Evolutionary conservation across 2,888 invertebrate species (phyloP).

Genomic region (Philopedon plagiatum): DNA sequence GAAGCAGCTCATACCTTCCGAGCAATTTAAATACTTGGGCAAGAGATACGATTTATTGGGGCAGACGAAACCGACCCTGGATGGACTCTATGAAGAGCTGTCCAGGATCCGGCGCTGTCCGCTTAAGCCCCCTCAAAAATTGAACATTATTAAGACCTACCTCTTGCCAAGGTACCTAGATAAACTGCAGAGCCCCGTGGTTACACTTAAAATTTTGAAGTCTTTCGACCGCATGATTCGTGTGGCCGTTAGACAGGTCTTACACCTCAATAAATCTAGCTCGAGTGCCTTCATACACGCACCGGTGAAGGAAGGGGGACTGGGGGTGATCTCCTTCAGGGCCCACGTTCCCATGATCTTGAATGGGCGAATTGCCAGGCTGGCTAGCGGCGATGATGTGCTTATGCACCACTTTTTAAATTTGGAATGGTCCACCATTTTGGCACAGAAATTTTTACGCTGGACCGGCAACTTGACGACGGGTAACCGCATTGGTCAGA

Average conservation of each 20-base stretch:
- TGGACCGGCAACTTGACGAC: too few species aligned
- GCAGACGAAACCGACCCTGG: background rate
- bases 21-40: conserved; percentile 34
- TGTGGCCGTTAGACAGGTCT: background rate
- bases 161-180: conserved; percentile 9
- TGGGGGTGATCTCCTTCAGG: conserved; percentile 23
- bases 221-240: too few species aligned
- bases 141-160: conserved; percentile 12
- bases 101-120: conserved; percentile 8
- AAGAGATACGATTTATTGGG: conserved; percentile 7
- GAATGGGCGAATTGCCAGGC: background rate
- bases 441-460: background rate
- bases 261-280: background rate
- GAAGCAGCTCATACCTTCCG: background rate
- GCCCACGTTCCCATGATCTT: conserved; percentile 25
- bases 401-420: background rate
- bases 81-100: background rate
- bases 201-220: conserved; percentile 6
- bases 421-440: background rate
- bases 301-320: conserved; percentile 20
- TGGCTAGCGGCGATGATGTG: background rate
- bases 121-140: conserved; percentile 27
- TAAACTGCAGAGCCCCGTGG: background rate
- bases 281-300: conserved; percentile 25
- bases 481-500: too few species aligned